Conservation (phyloP, 2,113 vertebrate species). For the Pterocles gutturalis region DNA sequence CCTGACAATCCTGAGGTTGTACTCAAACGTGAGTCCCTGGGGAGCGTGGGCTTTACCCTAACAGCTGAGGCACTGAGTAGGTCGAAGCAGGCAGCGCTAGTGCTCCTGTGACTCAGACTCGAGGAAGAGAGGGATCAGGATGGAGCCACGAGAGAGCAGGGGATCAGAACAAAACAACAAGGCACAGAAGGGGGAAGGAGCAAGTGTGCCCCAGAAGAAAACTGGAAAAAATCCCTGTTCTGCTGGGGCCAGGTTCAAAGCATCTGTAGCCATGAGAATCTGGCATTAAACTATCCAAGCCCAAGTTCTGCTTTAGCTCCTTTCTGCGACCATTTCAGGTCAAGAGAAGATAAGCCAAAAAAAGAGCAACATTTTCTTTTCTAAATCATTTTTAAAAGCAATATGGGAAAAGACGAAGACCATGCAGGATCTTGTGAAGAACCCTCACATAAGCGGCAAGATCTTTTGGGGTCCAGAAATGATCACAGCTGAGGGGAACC, state of each 20-base stretch:
- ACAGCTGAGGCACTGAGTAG: slow-evolving; percentile 65
- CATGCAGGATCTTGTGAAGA: not conserved
- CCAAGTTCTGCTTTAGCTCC: not conserved
- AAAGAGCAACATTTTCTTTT: not conserved
- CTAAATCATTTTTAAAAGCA: not conserved
- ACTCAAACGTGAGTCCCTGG: slow-evolving; percentile 57
- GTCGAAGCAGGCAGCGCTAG: slow-evolving; percentile 12
- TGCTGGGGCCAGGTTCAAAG: not conserved
- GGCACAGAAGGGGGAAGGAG: not conserved
- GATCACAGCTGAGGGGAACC: not conserved
- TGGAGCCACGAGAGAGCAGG: slow-evolving; percentile 31
- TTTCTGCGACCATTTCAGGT: not conserved
- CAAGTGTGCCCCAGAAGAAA: slow-evolving; percentile 3
- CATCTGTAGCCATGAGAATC: fast-evolving
- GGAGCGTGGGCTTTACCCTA: slow-evolving; percentile 55
- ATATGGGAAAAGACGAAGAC: not conserved
- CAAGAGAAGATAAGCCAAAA: not conserved
- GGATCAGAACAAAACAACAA: not conserved
- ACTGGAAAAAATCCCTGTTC: not conserved
- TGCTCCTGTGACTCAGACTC: slow-evolving; percentile 39
- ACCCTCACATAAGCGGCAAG: fast-evolving
- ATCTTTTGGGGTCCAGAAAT: not conserved
- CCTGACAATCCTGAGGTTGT: slow-evolving; percentile 72
- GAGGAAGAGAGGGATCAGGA: slow-evolving; percentile 41
- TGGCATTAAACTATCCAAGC: fast-evolving